These are phyloP conservation scores for Drosophila arawakana DNA, from an alignment of 1,140 invertebrate genomes.

Conservation along the genomic window DNA sequence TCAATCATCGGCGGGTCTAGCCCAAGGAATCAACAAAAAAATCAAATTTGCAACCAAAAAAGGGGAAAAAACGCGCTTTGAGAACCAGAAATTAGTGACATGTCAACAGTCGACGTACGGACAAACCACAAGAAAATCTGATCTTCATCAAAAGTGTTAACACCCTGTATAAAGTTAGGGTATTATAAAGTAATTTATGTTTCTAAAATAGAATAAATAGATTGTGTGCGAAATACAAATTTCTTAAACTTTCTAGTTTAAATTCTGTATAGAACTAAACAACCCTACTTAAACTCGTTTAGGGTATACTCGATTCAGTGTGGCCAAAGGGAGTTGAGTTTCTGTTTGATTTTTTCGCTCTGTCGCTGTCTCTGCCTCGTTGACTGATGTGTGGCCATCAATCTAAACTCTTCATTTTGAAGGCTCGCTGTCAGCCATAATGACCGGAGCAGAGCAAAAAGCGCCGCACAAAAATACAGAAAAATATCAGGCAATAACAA, in stretches of 20 bases:
- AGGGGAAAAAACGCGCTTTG: conserved; percentile 56
- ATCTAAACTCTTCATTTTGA: conserved; percentile 83
- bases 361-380: conserved; percentile 40
- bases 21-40: conserved; percentile 5
- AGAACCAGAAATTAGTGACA: conserved; percentile 75
- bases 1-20: conserved; percentile 35
- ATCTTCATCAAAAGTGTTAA: neutral
- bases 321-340: neutral
- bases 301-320: conserved; percentile 45
- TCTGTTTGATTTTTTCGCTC: conserved; percentile 30
- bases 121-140: conserved; percentile 37
- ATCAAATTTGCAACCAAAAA: conserved; percentile 59
- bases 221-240: neutral
- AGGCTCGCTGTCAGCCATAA: conserved; percentile 77
- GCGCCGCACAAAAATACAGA: conserved; percentile 52
- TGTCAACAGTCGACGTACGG: conserved; percentile 63
- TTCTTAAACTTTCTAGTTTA: neutral
- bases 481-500: conserved; percentile 53
- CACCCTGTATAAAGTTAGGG: neutral
- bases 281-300: neutral
- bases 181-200: neutral
- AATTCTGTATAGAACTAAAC: neutral
- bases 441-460: conserved; percentile 75
- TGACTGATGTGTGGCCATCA: conserved; percentile 81
- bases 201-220: neutral